Conservation (phyloP, 2,888 invertebrate genomes). For the Nycteola revayana region DNA sequence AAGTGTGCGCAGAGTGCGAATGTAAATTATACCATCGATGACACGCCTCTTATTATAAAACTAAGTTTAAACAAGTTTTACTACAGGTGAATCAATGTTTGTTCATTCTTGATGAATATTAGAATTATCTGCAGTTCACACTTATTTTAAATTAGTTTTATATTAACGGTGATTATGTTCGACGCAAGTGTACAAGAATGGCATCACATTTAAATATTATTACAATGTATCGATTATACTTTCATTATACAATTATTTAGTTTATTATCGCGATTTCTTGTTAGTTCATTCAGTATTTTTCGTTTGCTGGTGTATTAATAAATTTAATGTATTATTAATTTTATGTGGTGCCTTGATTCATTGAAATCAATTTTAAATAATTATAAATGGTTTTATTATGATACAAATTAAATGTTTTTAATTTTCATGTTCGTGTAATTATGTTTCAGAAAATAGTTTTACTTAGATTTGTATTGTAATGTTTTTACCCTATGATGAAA, state of each 20-base stretch:
- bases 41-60: too few relatives aligned
- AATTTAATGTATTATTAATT: conserved; percentile 53
- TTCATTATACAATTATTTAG: conserved; percentile 39
- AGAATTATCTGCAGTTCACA: too few relatives aligned
- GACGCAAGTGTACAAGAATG: conserved; percentile 40
- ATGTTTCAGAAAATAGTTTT: conserved; percentile 27
- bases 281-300: conserved; percentile 67
- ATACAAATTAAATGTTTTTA: conserved; percentile 26
- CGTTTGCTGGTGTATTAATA: conserved; percentile 61
- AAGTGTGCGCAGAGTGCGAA: conserved; percentile 38
- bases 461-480: conserved; percentile 21
- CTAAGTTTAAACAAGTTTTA: too few relatives aligned
- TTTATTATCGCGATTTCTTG: conserved; percentile 44
- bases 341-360: conserved; percentile 75
- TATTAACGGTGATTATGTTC: conserved; percentile 12
- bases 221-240: conserved; percentile 27
- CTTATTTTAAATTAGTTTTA: too few relatives aligned
- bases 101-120: too few relatives aligned
- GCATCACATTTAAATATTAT: conserved; percentile 53
- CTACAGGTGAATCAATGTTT: too few relatives aligned
- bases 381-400: conserved; percentile 30
- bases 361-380: conserved; percentile 49
- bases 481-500: conserved; percentile 16
- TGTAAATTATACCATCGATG: conserved; percentile 43
- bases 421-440: conserved; percentile 38